A percentile compares a stretch with the other conserved stretches of the same genome.
Conservation (phyloP, 2,113 vertebrate genomes). For the Saccopteryx leptura region DNA sequence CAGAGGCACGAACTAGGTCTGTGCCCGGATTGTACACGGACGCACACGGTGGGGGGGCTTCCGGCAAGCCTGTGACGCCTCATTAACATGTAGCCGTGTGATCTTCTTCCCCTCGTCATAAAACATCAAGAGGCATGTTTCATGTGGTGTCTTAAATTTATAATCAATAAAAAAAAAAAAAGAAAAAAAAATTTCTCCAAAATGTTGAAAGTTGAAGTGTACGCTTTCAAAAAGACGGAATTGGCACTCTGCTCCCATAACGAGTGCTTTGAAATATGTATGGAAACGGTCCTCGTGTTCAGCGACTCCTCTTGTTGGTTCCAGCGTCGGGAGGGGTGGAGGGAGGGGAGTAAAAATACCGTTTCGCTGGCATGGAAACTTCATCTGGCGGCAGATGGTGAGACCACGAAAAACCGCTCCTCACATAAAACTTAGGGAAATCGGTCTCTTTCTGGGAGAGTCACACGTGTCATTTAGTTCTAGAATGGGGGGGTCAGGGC, state of each 20-base stretch:
- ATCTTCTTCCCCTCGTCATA: not conserved
- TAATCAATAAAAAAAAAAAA: constrained; percentile 35
- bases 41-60: not conserved
- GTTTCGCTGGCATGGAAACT: constrained; percentile 55
- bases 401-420: constrained; percentile 55
- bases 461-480: constrained; percentile 16
- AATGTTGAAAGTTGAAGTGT: not conserved
- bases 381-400: constrained; percentile 76
- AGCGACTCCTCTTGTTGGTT: constrained; percentile 72
- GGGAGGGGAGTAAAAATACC: constrained; percentile 66
- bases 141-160: constrained; percentile 34
- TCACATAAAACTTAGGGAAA: constrained; percentile 60
- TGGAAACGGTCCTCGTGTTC: constrained; percentile 67
- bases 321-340: constrained; percentile 45
- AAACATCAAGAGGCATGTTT: constrained; percentile 55
- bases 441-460: constrained; percentile 39
- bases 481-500: constrained; percentile 63
- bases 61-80: not conserved
- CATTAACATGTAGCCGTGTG: constrained; percentile 32
- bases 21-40: not conserved
- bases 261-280: constrained; percentile 60
- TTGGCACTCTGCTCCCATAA: constrained; percentile 67
- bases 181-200: not conserved
- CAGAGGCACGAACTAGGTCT: constrained; percentile 14
- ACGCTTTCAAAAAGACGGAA: constrained; percentile 52